Evolutionary conservation across 2,113 vertebrate genomes (phyloP), one percentile per base, ranked within the genome.

Genomic region (Myrmecobius fasciatus): DNA sequence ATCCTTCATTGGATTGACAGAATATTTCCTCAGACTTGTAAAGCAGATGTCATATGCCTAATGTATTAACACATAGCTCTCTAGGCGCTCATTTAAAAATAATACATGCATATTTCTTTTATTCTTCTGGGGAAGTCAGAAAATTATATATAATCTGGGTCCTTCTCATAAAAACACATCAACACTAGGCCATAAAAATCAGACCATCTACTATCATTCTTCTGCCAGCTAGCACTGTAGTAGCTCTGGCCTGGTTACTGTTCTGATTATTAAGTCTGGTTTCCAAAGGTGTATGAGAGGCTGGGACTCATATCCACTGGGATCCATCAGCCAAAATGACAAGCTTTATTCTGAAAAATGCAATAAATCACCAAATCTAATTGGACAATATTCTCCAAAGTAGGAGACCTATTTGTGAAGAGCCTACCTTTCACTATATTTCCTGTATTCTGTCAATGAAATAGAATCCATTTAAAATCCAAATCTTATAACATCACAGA

Each of bases 381-480:
- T 7, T 52, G 91, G 91, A 67, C 53, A 89, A 9, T 89, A 52
- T 94, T 94, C 90, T 96, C 51, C 92, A 89, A 94, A 92, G 36
- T 88, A 95, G 91, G 90, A 17, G 92, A 94, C 51, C 14, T 51
- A 89, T 94, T 53, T 53, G 83, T 53, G 93, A 89, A 52, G 25
- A 52, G 56, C 91, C 91, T 88, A 49, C 53, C 54, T 48, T 25
- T 60, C 52, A 51, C 24, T 90, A 54, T 36, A 28, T 48, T 52
- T 90, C 89, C 52, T 46, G 56, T 56, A 47, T 28, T 31, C 56
- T 91, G n/a, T 83, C 24, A 26, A 90, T 88, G 83, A 94, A 91
- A 96, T 46, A 36, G 8, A n/a, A 94, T 52, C 17, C 8, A 54
- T 25, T 20, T 3, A 22, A 8, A 49, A 75, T 43, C 20, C 25